A percentile compares a stretch with the other conserved stretches of the same genome.
These are phyloP conservation scores for Chalcosyrphus nemorum DNA, from an alignment of 2,888 invertebrate genomes.

Conservation along the genomic window DNA sequence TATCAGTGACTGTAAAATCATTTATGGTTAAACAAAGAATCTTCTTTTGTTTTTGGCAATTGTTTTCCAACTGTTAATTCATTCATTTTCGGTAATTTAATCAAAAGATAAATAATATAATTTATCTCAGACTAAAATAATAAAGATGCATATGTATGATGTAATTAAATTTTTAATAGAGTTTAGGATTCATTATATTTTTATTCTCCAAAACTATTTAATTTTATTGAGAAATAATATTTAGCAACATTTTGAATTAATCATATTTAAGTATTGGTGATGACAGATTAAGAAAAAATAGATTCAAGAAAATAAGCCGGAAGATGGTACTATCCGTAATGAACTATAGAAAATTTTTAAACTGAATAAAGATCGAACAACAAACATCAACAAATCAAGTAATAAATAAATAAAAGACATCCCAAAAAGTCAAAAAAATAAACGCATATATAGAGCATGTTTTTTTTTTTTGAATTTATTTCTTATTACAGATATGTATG, in stretches of 20 bases:
- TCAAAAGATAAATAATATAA: not conserved
- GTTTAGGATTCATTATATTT: slow-evolving; percentile 9
- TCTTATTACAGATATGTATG: too few species aligned
- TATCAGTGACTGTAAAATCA: not conserved
- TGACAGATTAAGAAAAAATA: slow-evolving; percentile 2
- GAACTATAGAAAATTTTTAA: slow-evolving; percentile 13
- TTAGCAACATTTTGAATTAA: not conserved
- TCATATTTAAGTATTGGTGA: slow-evolving; percentile 20
- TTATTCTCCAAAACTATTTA: slow-evolving; percentile 23
- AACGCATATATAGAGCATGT: slow-evolving; percentile 14
- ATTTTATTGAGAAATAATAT: slow-evolving; percentile 12
- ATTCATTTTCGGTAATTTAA: not conserved
- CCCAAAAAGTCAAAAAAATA: slow-evolving; percentile 23
- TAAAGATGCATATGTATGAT: not conserved
- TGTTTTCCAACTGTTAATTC: not conserved
- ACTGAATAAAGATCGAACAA: not conserved
- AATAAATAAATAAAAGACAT: slow-evolving; percentile 34
- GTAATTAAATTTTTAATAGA: not conserved
- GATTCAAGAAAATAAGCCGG: not conserved
- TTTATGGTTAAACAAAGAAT: not conserved
- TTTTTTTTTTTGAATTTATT: not conserved
- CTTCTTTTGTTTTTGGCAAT: not conserved
- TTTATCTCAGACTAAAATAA: not conserved
- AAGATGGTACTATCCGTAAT: slow-evolving; percentile 13
- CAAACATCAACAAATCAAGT: slow-evolving; percentile 3